Evolutionary conservation across 2,888 invertebrate genomes (phyloP).

Genomic region (Luperina testacea): DNA sequence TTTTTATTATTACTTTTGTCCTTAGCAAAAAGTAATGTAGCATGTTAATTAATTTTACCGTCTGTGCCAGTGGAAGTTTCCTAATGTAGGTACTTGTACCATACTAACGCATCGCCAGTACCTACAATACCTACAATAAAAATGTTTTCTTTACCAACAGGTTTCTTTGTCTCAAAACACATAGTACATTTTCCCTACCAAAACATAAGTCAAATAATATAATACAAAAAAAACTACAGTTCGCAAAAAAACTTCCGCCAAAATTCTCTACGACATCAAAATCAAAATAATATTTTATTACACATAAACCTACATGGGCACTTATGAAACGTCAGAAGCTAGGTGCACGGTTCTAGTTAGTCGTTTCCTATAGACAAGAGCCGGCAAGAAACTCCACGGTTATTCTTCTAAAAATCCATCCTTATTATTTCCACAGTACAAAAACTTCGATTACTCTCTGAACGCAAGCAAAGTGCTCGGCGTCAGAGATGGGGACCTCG

Average conservation of each 20-base stretch:
- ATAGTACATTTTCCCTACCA: background rate
- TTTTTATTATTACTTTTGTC: no score
- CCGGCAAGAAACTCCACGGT: background rate
- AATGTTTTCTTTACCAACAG: no score
- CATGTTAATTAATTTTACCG: background rate
- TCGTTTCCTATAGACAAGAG: no score
- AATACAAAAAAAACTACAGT: background rate
- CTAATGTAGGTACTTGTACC: background rate
- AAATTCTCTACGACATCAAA: background rate
- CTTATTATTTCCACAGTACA: slow-evolving; percentile 32
- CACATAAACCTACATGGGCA: no score
- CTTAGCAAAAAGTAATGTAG: background rate
- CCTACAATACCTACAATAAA: background rate
- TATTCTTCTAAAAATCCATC: background rate
- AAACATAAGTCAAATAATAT: background rate
- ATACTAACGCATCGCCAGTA: background rate
- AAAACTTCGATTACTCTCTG: slow-evolving; percentile 52
- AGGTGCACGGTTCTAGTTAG: no score
- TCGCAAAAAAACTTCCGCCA: background rate
- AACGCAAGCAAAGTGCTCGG: slow-evolving; percentile 47
- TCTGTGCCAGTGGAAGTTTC: background rate
- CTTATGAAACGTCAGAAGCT: no score
- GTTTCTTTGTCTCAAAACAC: background rate
- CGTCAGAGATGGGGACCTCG: slow-evolving; percentile 45
- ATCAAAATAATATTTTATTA: background rate